Evolutionary conservation across 2,113 vertebrate species (phyloP).

Genomic region (Hystrix brachyura): DNA sequence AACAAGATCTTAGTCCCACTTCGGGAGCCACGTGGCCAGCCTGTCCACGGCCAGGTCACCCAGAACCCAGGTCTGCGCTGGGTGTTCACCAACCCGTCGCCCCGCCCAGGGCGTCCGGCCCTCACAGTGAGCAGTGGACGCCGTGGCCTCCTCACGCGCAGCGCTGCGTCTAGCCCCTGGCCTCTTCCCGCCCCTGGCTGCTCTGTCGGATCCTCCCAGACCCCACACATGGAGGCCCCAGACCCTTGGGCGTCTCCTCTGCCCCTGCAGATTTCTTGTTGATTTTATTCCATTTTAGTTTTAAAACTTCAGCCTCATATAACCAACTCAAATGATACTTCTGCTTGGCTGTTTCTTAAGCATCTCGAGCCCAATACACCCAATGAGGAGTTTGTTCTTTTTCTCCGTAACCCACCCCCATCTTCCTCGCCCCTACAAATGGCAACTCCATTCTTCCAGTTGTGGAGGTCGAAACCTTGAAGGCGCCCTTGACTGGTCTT

Average conservation of each 20-base stretch:
- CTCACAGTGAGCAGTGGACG: background rate
- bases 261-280: background rate
- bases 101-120: too few relatives aligned
- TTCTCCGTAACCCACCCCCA: background rate
- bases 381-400: background rate
- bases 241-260: background rate
- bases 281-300: background rate
- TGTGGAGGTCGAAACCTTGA: slow-evolving; percentile 23
- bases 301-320: background rate
- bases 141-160: too few relatives aligned
- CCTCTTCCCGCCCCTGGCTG: background rate
- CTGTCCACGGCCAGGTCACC: background rate
- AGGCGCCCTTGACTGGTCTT: background rate
- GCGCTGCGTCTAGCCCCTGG: background rate
- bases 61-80: background rate
- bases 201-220: background rate
- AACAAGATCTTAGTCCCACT: background rate
- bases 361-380: background rate
- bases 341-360: background rate
- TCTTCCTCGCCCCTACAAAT: background rate
- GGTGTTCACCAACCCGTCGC: background rate
- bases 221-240: background rate
- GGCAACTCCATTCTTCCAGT: background rate
- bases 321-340: background rate
- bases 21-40: background rate